Evolutionary conservation across 2,113 vertebrate genomes (phyloP).

Genomic region (Paradoxurus hermaphroditus): DNA sequence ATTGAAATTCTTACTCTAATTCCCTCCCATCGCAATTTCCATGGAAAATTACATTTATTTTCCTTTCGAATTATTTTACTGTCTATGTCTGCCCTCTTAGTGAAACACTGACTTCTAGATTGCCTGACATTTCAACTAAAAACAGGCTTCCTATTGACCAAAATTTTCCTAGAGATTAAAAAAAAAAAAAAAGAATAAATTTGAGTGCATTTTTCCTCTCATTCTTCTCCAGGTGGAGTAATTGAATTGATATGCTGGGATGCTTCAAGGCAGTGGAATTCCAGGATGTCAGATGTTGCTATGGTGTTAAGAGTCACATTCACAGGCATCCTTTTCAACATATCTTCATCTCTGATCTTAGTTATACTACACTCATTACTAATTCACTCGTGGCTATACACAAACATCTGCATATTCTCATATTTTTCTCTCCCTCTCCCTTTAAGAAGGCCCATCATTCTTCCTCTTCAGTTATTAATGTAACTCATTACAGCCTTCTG

Average conservation of each 20-base stretch:
- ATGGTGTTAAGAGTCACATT: slow-evolving; percentile 52
- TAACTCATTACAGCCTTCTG: slow-evolving; percentile 72
- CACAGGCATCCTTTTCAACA: slow-evolving; percentile 47
- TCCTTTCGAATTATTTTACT: background rate
- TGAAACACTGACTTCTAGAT: background rate
- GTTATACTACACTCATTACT: slow-evolving; percentile 54
- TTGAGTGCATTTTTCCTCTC: slow-evolving; percentile 29
- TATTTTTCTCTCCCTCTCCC: slow-evolving; percentile 54
- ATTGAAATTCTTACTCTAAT: background rate
- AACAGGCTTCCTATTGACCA: background rate
- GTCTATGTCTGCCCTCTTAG: background rate
- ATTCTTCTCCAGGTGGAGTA: slow-evolving; percentile 60
- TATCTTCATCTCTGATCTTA: slow-evolving; percentile 65
- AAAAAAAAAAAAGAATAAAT: slow-evolving; percentile 49
- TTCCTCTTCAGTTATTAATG: slow-evolving; percentile 74
- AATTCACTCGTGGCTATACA: slow-evolving; percentile 58
- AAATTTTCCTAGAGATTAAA: slow-evolving; percentile 51
- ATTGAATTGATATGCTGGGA: slow-evolving; percentile 49
- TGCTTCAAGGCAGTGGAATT: slow-evolving; percentile 59
- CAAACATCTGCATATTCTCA: slow-evolving; percentile 75
- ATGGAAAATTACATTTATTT: slow-evolving; percentile 10
- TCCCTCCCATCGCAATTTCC: background rate
- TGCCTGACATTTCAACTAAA: background rate
- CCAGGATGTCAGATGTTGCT: slow-evolving; percentile 51
- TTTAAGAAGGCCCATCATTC: slow-evolving; percentile 76